Evolutionary conservation across 2,888 invertebrate genomes (phyloP), one percentile per base, ranked within the genome.

Genomic region (Argynnis bischoffii): DNA sequence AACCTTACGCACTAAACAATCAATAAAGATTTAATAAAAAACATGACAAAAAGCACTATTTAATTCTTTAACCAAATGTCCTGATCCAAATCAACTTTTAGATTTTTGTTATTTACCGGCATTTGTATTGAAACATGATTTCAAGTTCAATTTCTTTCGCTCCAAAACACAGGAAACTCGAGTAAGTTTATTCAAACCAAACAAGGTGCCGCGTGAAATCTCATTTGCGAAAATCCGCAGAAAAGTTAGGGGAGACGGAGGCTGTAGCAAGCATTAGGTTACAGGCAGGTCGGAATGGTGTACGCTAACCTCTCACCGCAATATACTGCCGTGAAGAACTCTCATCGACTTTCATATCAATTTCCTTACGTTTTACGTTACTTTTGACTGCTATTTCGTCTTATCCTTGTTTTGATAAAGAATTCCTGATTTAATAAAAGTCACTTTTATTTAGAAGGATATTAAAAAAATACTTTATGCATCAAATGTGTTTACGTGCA

Each of bases 271-370:
- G 80, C 79, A 79, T 81, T 82, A 73, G 71, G 71, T 81, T 81
- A 83, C 82, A 81, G 80, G 79, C 77, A 77, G 75, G 79, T 80
- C 35, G 76, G 72, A 73, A 69, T 74, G 74, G 78, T 77, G 80
- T 85, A 81, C 82, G 83, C 84, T 82, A 63, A 86, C 80, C 81
- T 81, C 79, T 65, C 59, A 68, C 61, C 66, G 53, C 63, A 85
- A 85, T 85, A 87, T 86, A 87, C 81, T 78, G 64, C 53, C 55
- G 63, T 60, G 78, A 79, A 77, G 78, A 78, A 78, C 77, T 79
- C 76, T 77, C 75, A 73, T 77, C 77, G 81, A 81, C 81, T 84
- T 88, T 87, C 84, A 84, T 84, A 89, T 88, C 87, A 86, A 88
- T 87, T 86, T 82, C 80, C 80, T 56, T 55, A 50, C 77, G 75